phyloP scores from a whole-genome alignment of 2,113 vertebrate genomes.

The Crotophaga sulcirostris region DNA sequence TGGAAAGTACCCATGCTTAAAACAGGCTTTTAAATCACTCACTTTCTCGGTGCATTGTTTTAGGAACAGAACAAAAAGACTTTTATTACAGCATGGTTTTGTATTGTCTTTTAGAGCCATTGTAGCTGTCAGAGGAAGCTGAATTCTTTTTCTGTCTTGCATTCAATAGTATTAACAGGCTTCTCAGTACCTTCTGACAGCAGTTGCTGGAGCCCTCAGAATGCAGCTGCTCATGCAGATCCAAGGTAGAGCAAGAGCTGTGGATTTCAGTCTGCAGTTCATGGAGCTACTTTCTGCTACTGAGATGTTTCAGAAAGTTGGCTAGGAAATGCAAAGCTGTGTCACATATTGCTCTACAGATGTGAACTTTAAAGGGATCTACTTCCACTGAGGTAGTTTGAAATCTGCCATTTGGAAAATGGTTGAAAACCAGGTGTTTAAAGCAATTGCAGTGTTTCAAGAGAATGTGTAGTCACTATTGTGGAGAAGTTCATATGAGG shows the following conservation, averaged over 20 bases:
- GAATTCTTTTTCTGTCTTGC: neutral
- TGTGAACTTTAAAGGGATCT: neutral
- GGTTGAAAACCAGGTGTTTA: neutral
- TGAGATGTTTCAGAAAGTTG: neutral
- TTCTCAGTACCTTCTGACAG: neutral
- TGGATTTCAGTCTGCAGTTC: neutral
- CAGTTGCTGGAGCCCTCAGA: neutral
- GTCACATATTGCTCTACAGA: neutral
- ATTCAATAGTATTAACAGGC: neutral
- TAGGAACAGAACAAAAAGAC: neutral
- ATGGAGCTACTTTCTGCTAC: neutral
- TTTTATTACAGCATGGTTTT: neutral
- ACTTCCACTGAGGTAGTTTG: neutral
- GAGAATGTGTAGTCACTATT: neutral
- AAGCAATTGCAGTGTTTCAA: neutral
- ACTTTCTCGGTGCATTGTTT: neutral
- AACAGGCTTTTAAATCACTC: neutral
- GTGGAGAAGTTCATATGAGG: neutral
- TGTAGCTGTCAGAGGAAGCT: neutral
- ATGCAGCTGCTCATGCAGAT: neutral
- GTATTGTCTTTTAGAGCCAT: neutral
- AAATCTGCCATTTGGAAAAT: neutral
- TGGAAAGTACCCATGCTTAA: neutral
- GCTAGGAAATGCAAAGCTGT: neutral
- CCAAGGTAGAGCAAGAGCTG: neutral